These are phyloP conservation scores for Phataginus tricuspis DNA, from an alignment of 2,797 vertebrate species.

Conservation along the genomic window DNA sequence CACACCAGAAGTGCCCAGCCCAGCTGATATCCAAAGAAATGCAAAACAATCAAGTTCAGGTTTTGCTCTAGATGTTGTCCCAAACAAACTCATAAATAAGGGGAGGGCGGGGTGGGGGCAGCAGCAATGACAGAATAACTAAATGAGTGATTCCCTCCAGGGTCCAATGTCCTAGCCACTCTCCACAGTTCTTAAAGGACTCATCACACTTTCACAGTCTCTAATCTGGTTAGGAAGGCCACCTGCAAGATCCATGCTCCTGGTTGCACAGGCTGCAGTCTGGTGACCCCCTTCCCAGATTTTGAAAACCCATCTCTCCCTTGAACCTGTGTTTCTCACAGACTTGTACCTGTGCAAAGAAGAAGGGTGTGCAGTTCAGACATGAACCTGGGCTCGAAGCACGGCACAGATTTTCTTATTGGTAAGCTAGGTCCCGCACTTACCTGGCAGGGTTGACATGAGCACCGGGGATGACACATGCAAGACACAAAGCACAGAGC, in stretches of 20 bases:
- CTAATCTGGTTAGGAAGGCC: neutral
- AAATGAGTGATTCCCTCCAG: neutral
- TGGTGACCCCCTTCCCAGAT: neutral
- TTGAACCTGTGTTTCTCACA: neutral
- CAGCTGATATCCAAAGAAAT: neutral
- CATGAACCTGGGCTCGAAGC: neutral
- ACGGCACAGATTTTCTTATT: neutral
- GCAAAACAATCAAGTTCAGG: conserved; percentile 22
- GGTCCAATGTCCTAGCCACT: neutral
- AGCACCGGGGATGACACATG: neutral
- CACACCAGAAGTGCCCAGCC: neutral
- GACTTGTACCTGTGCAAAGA: neutral
- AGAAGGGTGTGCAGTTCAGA: neutral
- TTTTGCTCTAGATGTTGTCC: neutral
- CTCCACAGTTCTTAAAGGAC: neutral
- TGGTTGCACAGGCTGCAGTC: neutral
- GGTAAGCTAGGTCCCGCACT: neutral
- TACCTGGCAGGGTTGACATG: rapidly evolving
- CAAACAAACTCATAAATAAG: neutral
- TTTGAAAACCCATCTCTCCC: neutral
- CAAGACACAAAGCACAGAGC: neutral
- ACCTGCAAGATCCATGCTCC: rapidly evolving
- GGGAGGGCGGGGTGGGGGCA: rapidly evolving
- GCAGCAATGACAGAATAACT: neutral
- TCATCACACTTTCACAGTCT: neutral